Percentiles rank a stretch among this genome's conserved stretches.
Conservation (phyloP, 2,888 invertebrate genomes). For the Orthosia gothica region DNA sequence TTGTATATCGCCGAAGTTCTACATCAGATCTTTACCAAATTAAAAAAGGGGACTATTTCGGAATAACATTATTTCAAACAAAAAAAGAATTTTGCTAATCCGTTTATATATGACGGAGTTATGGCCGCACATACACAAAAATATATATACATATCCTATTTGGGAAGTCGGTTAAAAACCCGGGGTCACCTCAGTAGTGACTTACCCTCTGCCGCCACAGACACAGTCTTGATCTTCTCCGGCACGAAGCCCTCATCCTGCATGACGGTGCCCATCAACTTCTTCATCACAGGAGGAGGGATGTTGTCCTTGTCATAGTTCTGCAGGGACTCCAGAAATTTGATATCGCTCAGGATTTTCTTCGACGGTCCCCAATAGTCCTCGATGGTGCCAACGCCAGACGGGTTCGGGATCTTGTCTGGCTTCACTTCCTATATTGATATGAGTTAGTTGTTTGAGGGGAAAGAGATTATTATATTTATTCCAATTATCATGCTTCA, state of each 20-base stretch:
- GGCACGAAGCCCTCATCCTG: constrained; percentile 97
- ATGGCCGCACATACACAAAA: too few species aligned
- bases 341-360: constrained; percentile 97
- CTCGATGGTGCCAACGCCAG: constrained; percentile 96
- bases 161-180: too few species aligned
- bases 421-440: constrained; percentile 95
- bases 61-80: too few species aligned
- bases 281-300: constrained; percentile 95
- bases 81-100: too few species aligned
- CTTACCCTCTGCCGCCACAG: constrained; percentile 96
- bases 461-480: not conserved
- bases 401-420: constrained; percentile 96
- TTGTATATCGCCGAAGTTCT: too few species aligned
- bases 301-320: constrained; percentile 99
- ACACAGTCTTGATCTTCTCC: constrained; percentile 96
- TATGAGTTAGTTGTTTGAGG: not conserved
- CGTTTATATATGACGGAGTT: too few species aligned
- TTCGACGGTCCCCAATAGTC: constrained; percentile 99
- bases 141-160: too few species aligned
- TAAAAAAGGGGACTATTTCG: too few species aligned
- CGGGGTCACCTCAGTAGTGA: too few species aligned
- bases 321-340: constrained; percentile 97
- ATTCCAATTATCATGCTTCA: not conserved
- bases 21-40: too few species aligned
- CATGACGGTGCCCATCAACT: constrained; percentile 95